Conservation (phyloP, 30 jellyfish, hydroid and myxozoan species). For the Nemopilema nomurai region DNA sequence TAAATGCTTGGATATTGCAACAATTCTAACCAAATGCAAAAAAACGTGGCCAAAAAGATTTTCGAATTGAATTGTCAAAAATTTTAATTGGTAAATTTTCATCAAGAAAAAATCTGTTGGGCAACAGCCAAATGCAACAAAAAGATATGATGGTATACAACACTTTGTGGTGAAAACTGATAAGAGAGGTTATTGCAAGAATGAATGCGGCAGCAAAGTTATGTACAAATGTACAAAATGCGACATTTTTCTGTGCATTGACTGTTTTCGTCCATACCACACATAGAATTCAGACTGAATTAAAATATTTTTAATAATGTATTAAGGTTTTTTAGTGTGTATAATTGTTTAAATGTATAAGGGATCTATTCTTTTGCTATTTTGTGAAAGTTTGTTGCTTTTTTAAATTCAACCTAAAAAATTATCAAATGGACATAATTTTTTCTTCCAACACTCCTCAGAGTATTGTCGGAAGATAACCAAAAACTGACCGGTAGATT, state of each 20-base stretch:
- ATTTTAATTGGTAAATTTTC: neutral
- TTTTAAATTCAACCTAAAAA: no score
- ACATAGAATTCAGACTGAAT: no score
- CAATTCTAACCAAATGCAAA: neutral
- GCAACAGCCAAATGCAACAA: slow-evolving; percentile 2
- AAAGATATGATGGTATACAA: slow-evolving; percentile 12
- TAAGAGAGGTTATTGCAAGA: neutral
- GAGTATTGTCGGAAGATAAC: no score
- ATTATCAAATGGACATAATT: no score
- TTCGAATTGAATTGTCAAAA: neutral
- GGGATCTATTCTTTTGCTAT: no score
- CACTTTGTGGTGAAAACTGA: neutral
- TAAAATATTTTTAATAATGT: no score
- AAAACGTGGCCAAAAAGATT: slow-evolving; percentile 7
- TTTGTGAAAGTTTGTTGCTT: no score
- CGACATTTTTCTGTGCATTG: slow-evolving; percentile 12
- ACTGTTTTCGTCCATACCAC: neutral
- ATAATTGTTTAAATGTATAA: no score
- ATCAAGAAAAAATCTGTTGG: no score
- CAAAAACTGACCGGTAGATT: no score
- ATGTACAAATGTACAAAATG: slow-evolving; percentile 4
- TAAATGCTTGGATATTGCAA: neutral
- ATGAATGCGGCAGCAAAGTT: neutral
- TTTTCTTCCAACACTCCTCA: no score
- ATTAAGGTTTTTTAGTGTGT: no score